A percentile compares a stretch with the other conserved stretches of the same genome.
phyloP scores from a whole-genome alignment of 2,888 invertebrate species.

The Cantharis nigra region DNA sequence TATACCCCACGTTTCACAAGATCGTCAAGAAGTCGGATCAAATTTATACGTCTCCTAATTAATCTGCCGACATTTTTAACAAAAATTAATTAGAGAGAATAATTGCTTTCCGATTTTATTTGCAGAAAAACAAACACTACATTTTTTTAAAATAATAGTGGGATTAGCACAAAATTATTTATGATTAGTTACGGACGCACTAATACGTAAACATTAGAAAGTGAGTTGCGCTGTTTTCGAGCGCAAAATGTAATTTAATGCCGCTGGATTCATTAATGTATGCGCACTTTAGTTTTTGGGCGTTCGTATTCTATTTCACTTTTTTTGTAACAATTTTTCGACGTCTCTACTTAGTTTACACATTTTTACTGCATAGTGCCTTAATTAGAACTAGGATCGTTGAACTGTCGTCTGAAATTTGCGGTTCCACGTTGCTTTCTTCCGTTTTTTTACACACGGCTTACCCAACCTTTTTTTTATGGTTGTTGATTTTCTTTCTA shows the following conservation, averaged over 20 bases:
- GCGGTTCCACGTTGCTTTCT: background rate
- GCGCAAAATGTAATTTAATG: background rate
- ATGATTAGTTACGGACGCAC: background rate
- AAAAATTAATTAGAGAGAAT: background rate
- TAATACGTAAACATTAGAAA: background rate
- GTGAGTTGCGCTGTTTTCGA: background rate
- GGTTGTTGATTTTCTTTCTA: background rate
- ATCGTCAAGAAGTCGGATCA: background rate
- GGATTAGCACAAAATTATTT: background rate
- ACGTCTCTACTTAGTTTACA: background rate
- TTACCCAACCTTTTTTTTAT: background rate
- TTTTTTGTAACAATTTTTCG: background rate
- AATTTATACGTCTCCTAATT: constrained; percentile 2
- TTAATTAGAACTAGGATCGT: background rate
- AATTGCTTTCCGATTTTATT: background rate
- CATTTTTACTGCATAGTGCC: background rate
- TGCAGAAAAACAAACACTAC: background rate
- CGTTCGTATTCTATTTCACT: background rate
- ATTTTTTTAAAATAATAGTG: background rate
- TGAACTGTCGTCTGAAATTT: background rate
- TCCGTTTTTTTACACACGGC: background rate
- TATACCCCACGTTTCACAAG: constrained; percentile 8
- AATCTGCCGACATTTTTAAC: background rate
- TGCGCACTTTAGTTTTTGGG: background rate
- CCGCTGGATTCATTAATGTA: background rate